Base-by-base conservation (phyloP, 2,888 invertebrate species). In the Leucophora obtusa region DNA sequence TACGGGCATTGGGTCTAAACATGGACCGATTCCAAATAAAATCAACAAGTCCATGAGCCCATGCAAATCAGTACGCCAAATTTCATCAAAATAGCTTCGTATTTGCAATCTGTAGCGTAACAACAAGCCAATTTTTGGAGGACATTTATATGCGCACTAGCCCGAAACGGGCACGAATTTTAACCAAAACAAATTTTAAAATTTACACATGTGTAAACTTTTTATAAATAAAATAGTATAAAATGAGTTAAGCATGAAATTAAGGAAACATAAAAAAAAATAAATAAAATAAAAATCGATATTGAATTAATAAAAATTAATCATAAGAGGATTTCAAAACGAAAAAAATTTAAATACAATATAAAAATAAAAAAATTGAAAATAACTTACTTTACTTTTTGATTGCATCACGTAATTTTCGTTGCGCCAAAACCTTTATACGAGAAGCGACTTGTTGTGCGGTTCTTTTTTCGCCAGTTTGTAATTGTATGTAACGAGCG, bases 371-470 rank as follows among this genome's bases (percentile, higher is more conserved):
- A n/a, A 14, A 65, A 9, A 54, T 47, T 15, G 11, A 18, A 51
- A 58, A 50, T 43, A 51, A 94, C 96, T 94, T 91, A 96, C 96
- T 96, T 98, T 98, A 87, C 98, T 94, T 94, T 98, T 98, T 87
- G 98, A 96, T 91, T 98, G 98, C 87, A 98, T 96, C 93, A 86
- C 99, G 94, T 87, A 98, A 93, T 93, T 98, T 99, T 92, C 99
- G 94, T 91, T 99, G 94, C 86, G 99, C 99, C 90, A 99, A 94
- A 89, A 99, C 99, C 92, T 99, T 99, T 91, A 99, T 99, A 92
- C 99, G 99, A 88, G 98, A 99, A 88, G 98, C 99, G 89, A 99
- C 99, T 93, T 99, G 99, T 92, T 99, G 99, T 90, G 99, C 93
- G 91, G 99, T 99, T 91, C 99, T 95, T 91, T 99, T 99, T 92